Evolutionary conservation across 2,113 vertebrate species (phyloP), one percentile per base, ranked within the genome.

Genomic region (Notarius quadriscutis): DNA sequence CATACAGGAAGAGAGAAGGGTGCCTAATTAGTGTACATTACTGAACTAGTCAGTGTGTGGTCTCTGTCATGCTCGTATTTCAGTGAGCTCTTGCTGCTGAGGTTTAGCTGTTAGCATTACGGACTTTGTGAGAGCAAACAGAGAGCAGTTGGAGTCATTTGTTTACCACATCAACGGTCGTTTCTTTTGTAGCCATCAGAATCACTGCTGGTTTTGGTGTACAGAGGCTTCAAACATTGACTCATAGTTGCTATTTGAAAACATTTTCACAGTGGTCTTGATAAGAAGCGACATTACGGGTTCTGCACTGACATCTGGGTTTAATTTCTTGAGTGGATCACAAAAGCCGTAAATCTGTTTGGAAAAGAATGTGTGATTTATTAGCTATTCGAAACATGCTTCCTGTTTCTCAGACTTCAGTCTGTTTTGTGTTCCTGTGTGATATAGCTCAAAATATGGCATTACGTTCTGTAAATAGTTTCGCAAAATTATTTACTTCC

Each of bases 1-100:
- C 63, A 69, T 65, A 86, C 67, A 88, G 85, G 55, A 58, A 84
- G 84, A 83, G 51, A 75, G 71, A 79, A 63, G 75, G 63, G 75
- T 58, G 58, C 53, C 86, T 88, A 89, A 90, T 87, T 86, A 86
- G 86, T 83, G 51, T 30, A 57, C 78, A 22, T 51, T 81, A 87
- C 85, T n/a, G 67, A 22, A 79, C 78, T 74, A 15, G 30, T 51
- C 81, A 84, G 55, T 63, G 20, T 71, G 83, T 79, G 30, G 75
- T 51, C 86, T 34, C 67, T 62, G 34, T 83, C 86, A n/a, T 58
- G 55, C 79, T 27, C 20, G 41, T 81, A 69, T 81, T 60, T 79
- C 20, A 18, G 30, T 7, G 15, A 51, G n/a, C 17, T 87, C 78
- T 65, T 72, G 22, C 51, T 67, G 22, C 27, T 22, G 8, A 30